Evolutionary conservation across 2,113 vertebrate species (phyloP), one percentile per base, ranked within the genome.

Genomic region (Chroicocephalus ridibundus): DNA sequence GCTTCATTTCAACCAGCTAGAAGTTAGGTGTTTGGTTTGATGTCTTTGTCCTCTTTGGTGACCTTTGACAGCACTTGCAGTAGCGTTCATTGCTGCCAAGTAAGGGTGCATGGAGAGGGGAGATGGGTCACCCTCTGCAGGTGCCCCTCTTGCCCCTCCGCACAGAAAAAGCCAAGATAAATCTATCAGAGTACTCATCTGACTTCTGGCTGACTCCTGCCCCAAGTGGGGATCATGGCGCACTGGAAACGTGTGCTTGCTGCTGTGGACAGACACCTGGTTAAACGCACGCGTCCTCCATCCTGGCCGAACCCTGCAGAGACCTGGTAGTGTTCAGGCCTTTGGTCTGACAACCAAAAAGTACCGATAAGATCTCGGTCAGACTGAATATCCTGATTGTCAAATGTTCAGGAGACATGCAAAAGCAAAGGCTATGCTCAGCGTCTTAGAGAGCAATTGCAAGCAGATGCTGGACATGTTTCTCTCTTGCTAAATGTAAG

Each of bases 201-300:
- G 58, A 72, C 26, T 88, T 72, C 40, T 69, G 40, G 7, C 75
- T 69, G n/a, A 8, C 55, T 62, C 32, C 38, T 76, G 31, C 14
- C 42, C 55, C 1, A 4, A 10, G 10, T 18, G 24, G 15, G 29
- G 24, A 68, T 52, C 16, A 4, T 0, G 1, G n/a, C 3, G 2
- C 1, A 1, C 32, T 44, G 54, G 27, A 40, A 71, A 31, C 8
- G 8, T 4, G 5, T 26, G 2, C 17, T 69, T 34, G 38, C 44
- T 93, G 66, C 36, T 78, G 31, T 24, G 40, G 40, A 86, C 40
- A 82, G 15, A 13, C n/a, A 46, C 32, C 40, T 42, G 6, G 3
- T 36, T 49, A 9, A 40, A 22, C 1, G 4, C 40, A 32, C 0
- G 0, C 1, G 2, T 60, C 29, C 47, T 52, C 32, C 75, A 25